These are phyloP conservation scores for Enteromius afrohamiltoni DNA, from an alignment of 2,797 vertebrate species.

Conservation along the genomic window DNA sequence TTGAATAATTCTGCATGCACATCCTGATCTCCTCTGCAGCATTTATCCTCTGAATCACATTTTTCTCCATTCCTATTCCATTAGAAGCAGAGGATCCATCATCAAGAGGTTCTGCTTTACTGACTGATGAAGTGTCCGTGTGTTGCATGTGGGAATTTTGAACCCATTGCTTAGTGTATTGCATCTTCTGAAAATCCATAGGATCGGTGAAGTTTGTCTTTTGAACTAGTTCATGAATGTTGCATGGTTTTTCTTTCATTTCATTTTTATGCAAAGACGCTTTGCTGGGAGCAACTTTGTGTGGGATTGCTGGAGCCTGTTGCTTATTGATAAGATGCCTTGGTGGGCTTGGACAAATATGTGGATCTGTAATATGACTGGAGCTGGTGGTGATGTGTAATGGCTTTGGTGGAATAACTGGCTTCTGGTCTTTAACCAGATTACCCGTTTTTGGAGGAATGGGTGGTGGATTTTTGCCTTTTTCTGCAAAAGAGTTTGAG, in stretches of 20 bases:
- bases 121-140: conserved; percentile 46
- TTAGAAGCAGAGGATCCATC: conserved; percentile 37
- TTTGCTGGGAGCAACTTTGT: conserved; percentile 57
- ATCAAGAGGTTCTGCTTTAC: conserved; percentile 22
- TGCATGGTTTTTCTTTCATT: conserved; percentile 17
- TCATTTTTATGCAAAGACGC: conserved; percentile 59
- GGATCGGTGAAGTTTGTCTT: conserved; percentile 34
- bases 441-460: conserved; percentile 64
- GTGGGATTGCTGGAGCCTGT: conserved; percentile 55
- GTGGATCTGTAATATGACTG: conserved; percentile 65
- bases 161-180: conserved; percentile 67
- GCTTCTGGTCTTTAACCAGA: conserved; percentile 71
- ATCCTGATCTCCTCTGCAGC: conserved; percentile 56
- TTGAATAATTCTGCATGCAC: conserved; percentile 57
- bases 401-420: conserved; percentile 77
- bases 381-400: conserved; percentile 66
- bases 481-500: not conserved
- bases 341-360: conserved; percentile 72
- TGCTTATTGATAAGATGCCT: conserved; percentile 60
- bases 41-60: conserved; percentile 68
- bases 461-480: conserved; percentile 67
- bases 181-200: conserved; percentile 59
- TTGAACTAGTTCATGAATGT: conserved; percentile 40
- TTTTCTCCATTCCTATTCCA: conserved; percentile 66
- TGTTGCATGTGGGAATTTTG: conserved; percentile 37